Evolutionary conservation across 2,113 vertebrate species (phyloP).

Genomic region (Mugil cephalus): DNA sequence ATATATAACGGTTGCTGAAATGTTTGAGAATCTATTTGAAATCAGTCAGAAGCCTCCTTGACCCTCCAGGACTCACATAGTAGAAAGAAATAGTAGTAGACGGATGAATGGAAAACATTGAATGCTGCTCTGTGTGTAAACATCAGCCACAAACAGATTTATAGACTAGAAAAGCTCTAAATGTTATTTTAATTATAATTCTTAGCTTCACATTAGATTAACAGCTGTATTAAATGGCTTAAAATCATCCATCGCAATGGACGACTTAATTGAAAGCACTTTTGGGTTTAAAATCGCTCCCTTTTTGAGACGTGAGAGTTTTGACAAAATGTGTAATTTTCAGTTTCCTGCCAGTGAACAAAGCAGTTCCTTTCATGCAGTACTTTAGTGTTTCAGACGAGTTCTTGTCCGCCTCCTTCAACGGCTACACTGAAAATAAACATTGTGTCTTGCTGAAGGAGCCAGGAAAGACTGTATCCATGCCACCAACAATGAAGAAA

Average conservation of each 20-base stretch:
- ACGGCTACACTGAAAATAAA: background rate
- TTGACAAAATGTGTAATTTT: slow-evolving; percentile 12
- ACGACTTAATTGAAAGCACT: slow-evolving; percentile 3
- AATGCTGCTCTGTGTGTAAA: background rate
- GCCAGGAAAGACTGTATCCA: background rate
- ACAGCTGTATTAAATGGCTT: slow-evolving; percentile 7
- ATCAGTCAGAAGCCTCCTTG: background rate
- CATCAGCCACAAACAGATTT: background rate
- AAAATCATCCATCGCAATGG: background rate
- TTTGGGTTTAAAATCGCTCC: no score
- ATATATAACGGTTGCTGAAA: no score
- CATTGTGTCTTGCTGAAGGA: slow-evolving; percentile 1
- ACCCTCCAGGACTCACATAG: background rate
- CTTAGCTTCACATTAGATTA: background rate
- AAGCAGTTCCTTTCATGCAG: slow-evolving; percentile 14
- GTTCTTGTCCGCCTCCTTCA: slow-evolving; percentile 20
- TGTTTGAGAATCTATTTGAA: no score
- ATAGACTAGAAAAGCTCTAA: background rate
- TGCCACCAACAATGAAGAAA: background rate
- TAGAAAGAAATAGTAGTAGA: background rate
- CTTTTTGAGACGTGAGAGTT: slow-evolving; percentile 25
- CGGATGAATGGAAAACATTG: background rate
- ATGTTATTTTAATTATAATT: no score
- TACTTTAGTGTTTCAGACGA: slow-evolving; percentile 20
- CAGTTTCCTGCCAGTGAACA: slow-evolving; percentile 14